Evolutionary conservation across 2,113 vertebrate genomes (phyloP).

Genomic region (rat (Rattus norvegicus)): GRCr8 NC_086039.1:71143001-71143500

Average conservation of each 20-base stretch:
- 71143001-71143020: slow-evolving; percentile 26
- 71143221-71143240: background rate
- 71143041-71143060: background rate
- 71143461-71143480: slow-evolving; percentile 48
- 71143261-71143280: background rate
- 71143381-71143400: slow-evolving; percentile 50
- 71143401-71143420: slow-evolving; percentile 2
- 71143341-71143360: background rate
- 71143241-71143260: slow-evolving; percentile 30
- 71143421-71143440: slow-evolving; percentile 53
- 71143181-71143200: slow-evolving; percentile 25
- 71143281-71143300: background rate
- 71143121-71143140: background rate
- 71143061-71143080: background rate
- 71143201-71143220: background rate
- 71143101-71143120: background rate
- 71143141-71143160: background rate
- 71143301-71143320: background rate
- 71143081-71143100: background rate
- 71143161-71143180: background rate
- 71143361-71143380: background rate
- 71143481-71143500: slow-evolving; percentile 60
- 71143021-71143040: background rate
- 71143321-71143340: background rate
- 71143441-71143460: slow-evolving; percentile 52